A percentile compares a stretch with the other conserved stretches of the same genome.
Evolutionary conservation across 2,797 vertebrate genomes (phyloP).

Genomic region (Decapterus maruadsi): DNA sequence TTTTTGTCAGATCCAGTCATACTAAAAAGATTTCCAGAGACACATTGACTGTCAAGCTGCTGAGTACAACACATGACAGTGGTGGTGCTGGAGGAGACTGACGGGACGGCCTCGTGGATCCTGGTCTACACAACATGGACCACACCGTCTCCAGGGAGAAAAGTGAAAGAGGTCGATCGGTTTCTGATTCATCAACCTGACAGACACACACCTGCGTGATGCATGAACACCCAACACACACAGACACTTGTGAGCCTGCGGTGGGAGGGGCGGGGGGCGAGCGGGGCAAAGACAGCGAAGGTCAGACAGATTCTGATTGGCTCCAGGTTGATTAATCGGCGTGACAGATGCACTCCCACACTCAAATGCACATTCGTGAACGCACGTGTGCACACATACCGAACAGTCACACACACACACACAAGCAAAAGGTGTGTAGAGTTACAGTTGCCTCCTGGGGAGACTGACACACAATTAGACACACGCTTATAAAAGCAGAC

Average conservation of each 20-base stretch:
- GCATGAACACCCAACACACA: neutral
- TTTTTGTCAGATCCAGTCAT: neutral
- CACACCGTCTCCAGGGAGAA: neutral
- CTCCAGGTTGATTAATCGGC: slow-evolving; percentile 40
- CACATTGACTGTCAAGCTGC: neutral
- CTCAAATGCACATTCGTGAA: neutral
- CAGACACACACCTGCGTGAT: slow-evolving; percentile 25
- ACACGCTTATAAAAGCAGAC: slow-evolving; percentile 68
- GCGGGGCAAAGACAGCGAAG: slow-evolving; percentile 21
- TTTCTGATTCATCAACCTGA: slow-evolving; percentile 33
- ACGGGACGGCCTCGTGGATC: neutral
- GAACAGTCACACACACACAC: neutral
- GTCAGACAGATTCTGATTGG: slow-evolving; percentile 32
- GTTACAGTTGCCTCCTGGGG: slow-evolving; percentile 46
- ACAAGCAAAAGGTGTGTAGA: slow-evolving; percentile 27
- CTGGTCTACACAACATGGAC: neutral
- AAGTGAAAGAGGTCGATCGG: slow-evolving; percentile 16
- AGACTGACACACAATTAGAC: slow-evolving; percentile 72
- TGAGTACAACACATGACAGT: neutral
- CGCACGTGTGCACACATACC: neutral
- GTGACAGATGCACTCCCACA: slow-evolving; percentile 9
- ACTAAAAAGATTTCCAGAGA: neutral
- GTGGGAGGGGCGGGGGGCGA: slow-evolving; percentile 35
- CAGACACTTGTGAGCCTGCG: slow-evolving; percentile 9
- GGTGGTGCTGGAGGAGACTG: neutral